Base-by-base conservation (phyloP, 2,113 vertebrate species). In the Oenanthe melanoleuca region DNA sequence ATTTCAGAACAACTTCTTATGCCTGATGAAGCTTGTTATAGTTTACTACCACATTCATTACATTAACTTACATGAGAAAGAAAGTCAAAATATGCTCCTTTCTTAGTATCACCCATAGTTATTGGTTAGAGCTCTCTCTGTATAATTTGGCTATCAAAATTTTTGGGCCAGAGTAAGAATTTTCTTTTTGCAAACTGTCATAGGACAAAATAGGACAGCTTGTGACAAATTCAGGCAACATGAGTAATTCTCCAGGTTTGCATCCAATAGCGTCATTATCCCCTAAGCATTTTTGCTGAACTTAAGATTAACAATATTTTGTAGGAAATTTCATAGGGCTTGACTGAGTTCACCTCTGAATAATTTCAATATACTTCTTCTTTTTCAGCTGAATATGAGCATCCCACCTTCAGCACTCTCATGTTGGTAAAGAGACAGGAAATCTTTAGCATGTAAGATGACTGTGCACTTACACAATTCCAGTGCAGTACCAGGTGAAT, bases 401-500 rank as follows among this genome's bases (percentile, higher is more conserved):
- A 75, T 72, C 60, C 85, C 92, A 83, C 80, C 52, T 78, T 92
- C 59, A 91, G 63, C 50, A 63, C 56, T 69, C 75, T 77, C 38
- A 44, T 42, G 82, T 22, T 86, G 5, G 26, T 47, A 86, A 82
- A 80, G 28, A 94, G 44, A 75, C 14, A 37, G 53, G 55, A 69
- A 80, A 80, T 61, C 75, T 64, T 80, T 70, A 82, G 12, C 50
- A 37, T 4, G 28, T 66, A 86, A 88, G 53, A 75, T 78, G 80
- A 94, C 57, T 93, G 49, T 45, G 95, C 80, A 84, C 63, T 90
- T 79, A 73, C 0, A 11, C n/a, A 80, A 96, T 85, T 97, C 78
- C 88, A 86, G 34, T 78, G 72, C 80, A 85, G 80, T 89, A 95
- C 67, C 74, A 80, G 28, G 53, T 75, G 88, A 97, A 95, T 60